A percentile compares a stretch with the other conserved stretches of the same genome.
phyloP scores from a whole-genome alignment of 2,113 vertebrate species.

The Irena cyanogastra region DNA sequence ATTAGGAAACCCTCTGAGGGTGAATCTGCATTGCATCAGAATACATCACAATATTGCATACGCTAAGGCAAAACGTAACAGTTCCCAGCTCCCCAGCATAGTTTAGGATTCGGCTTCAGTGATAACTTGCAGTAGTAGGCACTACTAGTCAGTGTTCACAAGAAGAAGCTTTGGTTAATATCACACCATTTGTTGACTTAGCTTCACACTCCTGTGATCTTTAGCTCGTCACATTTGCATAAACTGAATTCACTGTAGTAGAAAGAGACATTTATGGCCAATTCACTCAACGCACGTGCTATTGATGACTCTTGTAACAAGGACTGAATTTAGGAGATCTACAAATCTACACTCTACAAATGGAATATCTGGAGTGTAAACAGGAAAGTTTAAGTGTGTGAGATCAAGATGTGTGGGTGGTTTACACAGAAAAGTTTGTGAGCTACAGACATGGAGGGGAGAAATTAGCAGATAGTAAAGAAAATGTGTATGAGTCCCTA shows the following conservation, averaged over 20 bases:
- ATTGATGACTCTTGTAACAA: not conserved
- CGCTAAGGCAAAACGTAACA: not conserved
- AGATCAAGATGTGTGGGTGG: not conserved
- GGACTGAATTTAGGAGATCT: not conserved
- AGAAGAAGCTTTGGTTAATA: not conserved
- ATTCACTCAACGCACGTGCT: not conserved
- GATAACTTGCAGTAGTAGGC: conserved; percentile 63
- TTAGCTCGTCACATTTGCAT: conserved; percentile 49
- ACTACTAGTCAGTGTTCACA: conserved; percentile 60
- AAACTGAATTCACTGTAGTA: conserved; percentile 1
- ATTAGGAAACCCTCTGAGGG: not conserved
- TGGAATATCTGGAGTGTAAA: not conserved
- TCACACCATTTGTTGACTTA: not conserved
- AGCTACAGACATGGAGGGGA: not conserved
- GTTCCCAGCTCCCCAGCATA: not conserved
- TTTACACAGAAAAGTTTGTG: not conserved
- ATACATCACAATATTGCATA: not conserved
- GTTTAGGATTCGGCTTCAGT: not conserved
- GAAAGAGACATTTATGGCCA: not conserved
- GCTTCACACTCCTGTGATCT: conserved; percentile 33
- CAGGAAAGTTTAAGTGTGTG: not conserved
- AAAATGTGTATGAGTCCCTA: not conserved
- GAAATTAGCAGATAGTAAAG: not conserved
- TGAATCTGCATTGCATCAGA: not conserved
- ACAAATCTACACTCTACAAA: not conserved